Percentiles rank a stretch among this genome's conserved stretches.
Evolutionary conservation across 2,113 vertebrate genomes (phyloP).

Genomic region (Engystomops pustulosus): DNA sequence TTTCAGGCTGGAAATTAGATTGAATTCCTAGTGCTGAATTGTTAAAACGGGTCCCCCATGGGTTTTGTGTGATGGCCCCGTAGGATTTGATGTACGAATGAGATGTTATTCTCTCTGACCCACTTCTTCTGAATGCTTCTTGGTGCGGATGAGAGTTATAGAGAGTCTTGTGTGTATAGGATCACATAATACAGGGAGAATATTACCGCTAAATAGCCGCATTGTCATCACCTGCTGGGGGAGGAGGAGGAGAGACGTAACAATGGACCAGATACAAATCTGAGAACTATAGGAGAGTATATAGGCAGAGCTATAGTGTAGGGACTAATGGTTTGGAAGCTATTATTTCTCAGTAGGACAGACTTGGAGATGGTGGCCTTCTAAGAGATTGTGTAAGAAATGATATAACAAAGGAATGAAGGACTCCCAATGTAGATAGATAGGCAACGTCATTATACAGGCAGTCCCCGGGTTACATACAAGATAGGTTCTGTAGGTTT

Average conservation of each 20-base stretch:
- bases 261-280: background rate
- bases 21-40: slow-evolving; percentile 60
- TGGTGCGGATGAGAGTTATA: slow-evolving; percentile 25
- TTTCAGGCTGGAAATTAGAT: slow-evolving; percentile 58
- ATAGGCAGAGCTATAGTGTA: background rate
- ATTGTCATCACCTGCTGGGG: background rate
- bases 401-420: background rate
- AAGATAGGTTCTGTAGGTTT: too few relatives aligned
- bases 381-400: background rate
- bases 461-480: background rate
- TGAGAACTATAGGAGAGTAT: background rate
- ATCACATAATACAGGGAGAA: background rate
- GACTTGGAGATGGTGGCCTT: background rate
- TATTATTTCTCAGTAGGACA: background rate
- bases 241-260: background rate
- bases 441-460: too few relatives aligned
- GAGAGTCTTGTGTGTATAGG: background rate
- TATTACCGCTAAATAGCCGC: background rate
- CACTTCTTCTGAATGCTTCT: slow-evolving; percentile 54
- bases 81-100: slow-evolving; percentile 60
- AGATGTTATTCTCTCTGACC: slow-evolving; percentile 60
- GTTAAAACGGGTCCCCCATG: slow-evolving; percentile 53
- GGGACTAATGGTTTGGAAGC: background rate
- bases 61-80: slow-evolving; percentile 56
- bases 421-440: background rate